Percentiles rank a stretch among this genome's conserved stretches.
Conservation (phyloP, 2,797 vertebrate species). For the Sebastes steindachneri region DNA sequence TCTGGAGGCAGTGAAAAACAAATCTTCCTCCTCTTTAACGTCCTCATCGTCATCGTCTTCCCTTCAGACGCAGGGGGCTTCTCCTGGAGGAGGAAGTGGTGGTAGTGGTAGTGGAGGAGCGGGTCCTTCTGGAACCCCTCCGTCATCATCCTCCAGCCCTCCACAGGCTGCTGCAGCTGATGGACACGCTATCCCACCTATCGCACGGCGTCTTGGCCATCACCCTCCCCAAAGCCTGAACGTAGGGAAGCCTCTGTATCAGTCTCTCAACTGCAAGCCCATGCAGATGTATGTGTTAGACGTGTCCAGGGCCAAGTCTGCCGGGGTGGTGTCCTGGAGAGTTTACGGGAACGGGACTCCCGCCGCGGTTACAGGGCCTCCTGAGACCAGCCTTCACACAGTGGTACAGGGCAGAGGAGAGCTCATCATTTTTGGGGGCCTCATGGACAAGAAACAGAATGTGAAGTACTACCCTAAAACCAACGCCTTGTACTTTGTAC, state of each 20-base stretch:
- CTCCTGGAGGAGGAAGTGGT: conserved; percentile 53
- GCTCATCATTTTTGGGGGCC: conserved; percentile 96
- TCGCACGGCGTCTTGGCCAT: conserved; percentile 95
- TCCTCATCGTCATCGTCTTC: conserved; percentile 74
- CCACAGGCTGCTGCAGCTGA: conserved; percentile 83
- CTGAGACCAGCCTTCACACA: conserved; percentile 97
- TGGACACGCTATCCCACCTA: conserved; percentile 92
- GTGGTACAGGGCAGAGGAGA: conserved; percentile 97
- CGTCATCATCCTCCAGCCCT: conserved; percentile 84
- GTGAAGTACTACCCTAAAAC: conserved; percentile 99
- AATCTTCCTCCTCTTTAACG: conserved; percentile 80
- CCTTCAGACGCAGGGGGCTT: conserved; percentile 69
- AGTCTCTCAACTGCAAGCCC: conserved; percentile 98
- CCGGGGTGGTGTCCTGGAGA: conserved; percentile 92
- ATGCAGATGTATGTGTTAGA: conserved; percentile 99
- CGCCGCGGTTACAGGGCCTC: conserved; percentile 91
- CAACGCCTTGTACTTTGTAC: conserved; percentile 99
- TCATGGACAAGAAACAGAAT: conserved; percentile 99
- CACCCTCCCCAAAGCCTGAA: conserved; percentile 98
- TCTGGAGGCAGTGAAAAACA: conserved; percentile 92
- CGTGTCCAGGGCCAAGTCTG: conserved; percentile 89
- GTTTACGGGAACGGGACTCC: conserved; percentile 87
- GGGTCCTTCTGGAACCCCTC: conserved; percentile 72
- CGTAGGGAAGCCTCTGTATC: conserved; percentile 97
- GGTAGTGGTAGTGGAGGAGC: conserved; percentile 46